Conservation (phyloP, 2,888 invertebrate genomes). For the Ctena decussata region DNA sequence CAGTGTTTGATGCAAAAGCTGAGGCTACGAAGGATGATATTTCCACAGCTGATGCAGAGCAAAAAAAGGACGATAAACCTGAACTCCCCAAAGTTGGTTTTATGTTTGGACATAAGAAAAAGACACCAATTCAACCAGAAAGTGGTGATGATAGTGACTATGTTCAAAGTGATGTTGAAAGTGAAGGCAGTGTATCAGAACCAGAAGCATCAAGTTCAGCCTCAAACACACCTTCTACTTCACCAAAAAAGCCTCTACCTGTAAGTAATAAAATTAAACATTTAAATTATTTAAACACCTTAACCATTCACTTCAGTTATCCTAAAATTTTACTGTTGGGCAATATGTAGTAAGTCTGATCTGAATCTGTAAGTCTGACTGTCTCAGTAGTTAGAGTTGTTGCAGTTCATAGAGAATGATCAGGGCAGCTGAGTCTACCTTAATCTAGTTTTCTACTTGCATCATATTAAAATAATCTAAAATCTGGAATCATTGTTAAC, state of each 20-base stretch:
- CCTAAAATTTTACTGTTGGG: too few species aligned
- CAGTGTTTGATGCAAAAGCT: constrained; percentile 9
- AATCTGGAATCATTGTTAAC: too few species aligned
- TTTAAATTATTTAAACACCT: too few species aligned
- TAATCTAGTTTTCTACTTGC: too few species aligned
- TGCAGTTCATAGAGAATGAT: too few species aligned
- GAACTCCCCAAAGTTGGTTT: constrained; percentile 67
- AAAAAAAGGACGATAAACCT: background rate
- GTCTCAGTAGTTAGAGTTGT: too few species aligned
- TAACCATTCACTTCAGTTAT: too few species aligned
- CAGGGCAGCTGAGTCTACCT: too few species aligned
- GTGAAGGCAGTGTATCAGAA: constrained; percentile 57
- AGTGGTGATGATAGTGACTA: constrained; percentile 81
- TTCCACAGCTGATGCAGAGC: background rate
- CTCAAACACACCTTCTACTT: constrained; percentile 62
- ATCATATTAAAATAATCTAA: too few species aligned
- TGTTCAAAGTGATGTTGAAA: constrained; percentile 74
- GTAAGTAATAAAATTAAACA: too few species aligned
- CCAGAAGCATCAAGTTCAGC: constrained; percentile 33
- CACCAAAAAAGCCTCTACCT: constrained; percentile 69
- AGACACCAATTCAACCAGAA: constrained; percentile 23
- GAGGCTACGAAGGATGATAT: background rate
- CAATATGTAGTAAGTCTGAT: too few species aligned
- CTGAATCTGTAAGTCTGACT: too few species aligned
- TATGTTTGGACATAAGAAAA: constrained; percentile 67